Conservation (phyloP, 2,113 vertebrate species). For the Tauraco erythrolophus region DNA sequence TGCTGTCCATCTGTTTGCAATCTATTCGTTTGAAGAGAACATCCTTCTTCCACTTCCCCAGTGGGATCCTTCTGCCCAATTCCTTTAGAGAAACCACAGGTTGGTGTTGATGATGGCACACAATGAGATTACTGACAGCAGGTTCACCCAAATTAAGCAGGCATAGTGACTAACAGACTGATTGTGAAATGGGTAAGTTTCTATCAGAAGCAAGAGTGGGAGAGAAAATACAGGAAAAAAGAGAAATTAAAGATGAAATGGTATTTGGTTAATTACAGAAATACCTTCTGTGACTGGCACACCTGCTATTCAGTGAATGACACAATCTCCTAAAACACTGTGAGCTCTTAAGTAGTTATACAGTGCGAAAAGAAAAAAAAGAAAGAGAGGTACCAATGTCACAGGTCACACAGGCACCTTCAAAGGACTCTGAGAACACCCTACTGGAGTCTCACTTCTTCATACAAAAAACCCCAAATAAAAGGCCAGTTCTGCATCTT, state of each 20-base stretch:
- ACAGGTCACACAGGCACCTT: neutral
- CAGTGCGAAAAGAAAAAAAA: neutral
- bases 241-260: neutral
- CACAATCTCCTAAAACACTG: neutral
- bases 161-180: neutral
- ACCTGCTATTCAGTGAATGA: neutral
- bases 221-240: neutral
- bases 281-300: neutral
- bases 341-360: neutral
- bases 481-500: neutral
- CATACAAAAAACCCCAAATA: neutral
- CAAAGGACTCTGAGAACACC: neutral
- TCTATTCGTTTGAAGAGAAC: neutral
- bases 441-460: neutral
- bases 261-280: neutral
- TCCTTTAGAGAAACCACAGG: neutral
- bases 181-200: neutral
- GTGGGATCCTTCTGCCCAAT: neutral
- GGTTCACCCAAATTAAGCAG: neutral
- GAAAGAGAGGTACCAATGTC: neutral
- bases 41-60: neutral
- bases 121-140: neutral
- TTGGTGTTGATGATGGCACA: neutral
- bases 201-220: neutral
- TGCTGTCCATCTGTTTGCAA: neutral